Base-by-base conservation (phyloP, 2,113 vertebrate genomes). In the Brachypteracias leptosomus region DNA sequence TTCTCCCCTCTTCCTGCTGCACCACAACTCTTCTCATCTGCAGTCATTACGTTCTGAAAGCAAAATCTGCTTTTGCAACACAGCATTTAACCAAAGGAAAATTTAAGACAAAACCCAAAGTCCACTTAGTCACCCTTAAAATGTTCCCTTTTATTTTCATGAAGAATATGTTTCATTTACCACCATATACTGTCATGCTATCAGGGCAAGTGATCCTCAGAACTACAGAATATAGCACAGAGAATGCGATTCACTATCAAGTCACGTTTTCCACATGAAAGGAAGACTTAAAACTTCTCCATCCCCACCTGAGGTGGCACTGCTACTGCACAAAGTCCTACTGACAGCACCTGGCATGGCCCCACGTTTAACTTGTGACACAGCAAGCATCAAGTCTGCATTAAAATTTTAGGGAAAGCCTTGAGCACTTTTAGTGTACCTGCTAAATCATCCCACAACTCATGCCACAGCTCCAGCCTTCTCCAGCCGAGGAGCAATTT, bases 401-500 rank as follows among this genome's bases (percentile, higher is more conserved):
- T 58, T 42, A 40, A 68, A 84, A 73, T 67, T 86, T 42, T 21
- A 89, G 61, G 52, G 52, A 90, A 88, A 84, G 47, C 59, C 90
- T 71, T 26, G 25, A 88, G 67, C 47, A 9, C 7, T 78, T 93
- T 51, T 18, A 71, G 26, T 6, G 3, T 29, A 42, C 42, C 25
- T 74, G 80, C 68, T 78, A 89, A 93, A 92, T 90, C 47, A 90
- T 42, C 22, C n/a, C 52, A 89, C 44, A 72, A 62, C 19, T 62
- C 25, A 28, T 28, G 26, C 67, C 85, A 62, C 40, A 95, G 46
- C 78, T 61, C 74, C 62, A 87, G 49, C 44, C 49, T 91, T 49
- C 91, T 96, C 79, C 75, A 92, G 72, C 68, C 17, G 2, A 94
- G 83, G 83, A 95, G 17, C 72, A 89, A 90, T 95, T 90, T 89